A percentile compares a stretch with the other conserved stretches of the same genome.
Evolutionary conservation across 2,113 vertebrate species (phyloP).

Genomic region (Lichenostomus cassidix): DNA sequence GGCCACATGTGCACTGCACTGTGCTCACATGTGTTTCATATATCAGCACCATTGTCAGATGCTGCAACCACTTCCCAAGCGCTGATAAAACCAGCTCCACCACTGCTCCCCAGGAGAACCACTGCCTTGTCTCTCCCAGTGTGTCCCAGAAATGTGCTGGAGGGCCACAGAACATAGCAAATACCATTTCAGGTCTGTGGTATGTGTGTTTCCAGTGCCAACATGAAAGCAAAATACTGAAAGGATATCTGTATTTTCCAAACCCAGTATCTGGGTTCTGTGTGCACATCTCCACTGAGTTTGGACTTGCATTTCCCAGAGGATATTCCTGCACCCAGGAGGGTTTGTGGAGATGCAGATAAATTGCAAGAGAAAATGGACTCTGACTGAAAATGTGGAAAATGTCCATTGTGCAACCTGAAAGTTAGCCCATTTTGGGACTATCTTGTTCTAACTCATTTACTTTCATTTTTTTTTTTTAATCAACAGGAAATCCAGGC

Average conservation of each 20-base stretch:
- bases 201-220: background rate
- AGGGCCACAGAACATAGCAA: background rate
- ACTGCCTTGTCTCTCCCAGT: background rate
- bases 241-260: background rate
- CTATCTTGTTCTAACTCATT: background rate
- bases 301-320: background rate
- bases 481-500: background rate
- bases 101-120: background rate
- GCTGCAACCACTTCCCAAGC: background rate
- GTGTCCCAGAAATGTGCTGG: background rate
- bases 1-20: background rate
- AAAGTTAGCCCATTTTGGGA: background rate
- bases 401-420: background rate
- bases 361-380: background rate
- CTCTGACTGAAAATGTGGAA: background rate
- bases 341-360: background rate
- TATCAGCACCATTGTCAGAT: background rate
- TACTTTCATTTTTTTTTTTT: background rate
- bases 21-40: slow-evolving; percentile 4
- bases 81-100: background rate
- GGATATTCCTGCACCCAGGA: background rate
- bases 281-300: background rate
- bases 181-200: background rate
- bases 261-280: background rate
- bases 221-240: background rate